Base-by-base conservation (phyloP, 2,113 vertebrate genomes). In the Ascaphus truei region DNA sequence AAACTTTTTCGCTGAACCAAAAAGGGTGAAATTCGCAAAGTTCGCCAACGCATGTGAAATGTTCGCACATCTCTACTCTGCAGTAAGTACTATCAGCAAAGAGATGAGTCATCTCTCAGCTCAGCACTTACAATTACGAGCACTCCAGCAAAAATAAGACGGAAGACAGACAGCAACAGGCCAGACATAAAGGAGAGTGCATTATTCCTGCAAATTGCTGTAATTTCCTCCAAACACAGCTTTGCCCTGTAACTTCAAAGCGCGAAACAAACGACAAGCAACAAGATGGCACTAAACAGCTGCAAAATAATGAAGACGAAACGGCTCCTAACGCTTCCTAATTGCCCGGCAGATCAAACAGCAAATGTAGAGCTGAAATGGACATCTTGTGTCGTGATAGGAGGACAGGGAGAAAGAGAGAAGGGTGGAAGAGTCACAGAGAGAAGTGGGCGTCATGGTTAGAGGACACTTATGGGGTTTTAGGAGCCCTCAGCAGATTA, bases 201-300 rank as follows among this genome's bases (percentile, higher is more conserved):
- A 71, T 71, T 71, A 71, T 71, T 71, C 48, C 67, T 61, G 43
- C 26, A 71, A 61, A 71, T 71, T 71, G 67, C 67, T 41, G 67
- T 71, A 71, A 71, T 71, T 71, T 71, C 67, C 57, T 18, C 33
- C 56, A 61, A 71, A 61, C 67, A 71, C 67, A 71, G 67, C 67
- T 61, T 61, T 45, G 56, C 23, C 67, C 56, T 39, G 45, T 52
- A 71, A 61, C 67, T 71, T 71, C 67, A 71, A 71, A 71, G 67
- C 39, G 52, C 52, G 67, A 60, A 71, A 71, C 45, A 71, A 71
- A 61, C 45, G 33, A 33, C 67, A 61, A 61, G 57, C 67, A 61
- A 60, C 67, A 71, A 71, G 67, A 71, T 71, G 67, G 67, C 45
- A 61, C 67, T 71, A 71, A 71, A 71, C 67, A 71, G 67, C 67